Conservation (phyloP, 2,797 vertebrate species). For the Rhynchonycteris naso region DNA sequence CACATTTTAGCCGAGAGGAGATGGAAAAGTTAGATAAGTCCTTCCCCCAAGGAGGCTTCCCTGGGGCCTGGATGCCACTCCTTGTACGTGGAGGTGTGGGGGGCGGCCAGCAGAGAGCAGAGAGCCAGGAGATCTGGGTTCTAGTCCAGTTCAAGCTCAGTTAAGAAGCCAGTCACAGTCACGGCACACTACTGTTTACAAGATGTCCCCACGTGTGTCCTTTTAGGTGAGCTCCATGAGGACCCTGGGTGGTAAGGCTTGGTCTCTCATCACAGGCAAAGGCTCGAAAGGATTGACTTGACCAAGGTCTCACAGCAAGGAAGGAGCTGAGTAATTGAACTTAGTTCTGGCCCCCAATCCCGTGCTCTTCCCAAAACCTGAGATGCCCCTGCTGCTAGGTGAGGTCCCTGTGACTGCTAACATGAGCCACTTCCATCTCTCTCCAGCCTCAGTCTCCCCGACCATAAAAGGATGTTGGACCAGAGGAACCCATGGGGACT, state of each 20-base stretch:
- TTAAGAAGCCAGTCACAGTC: accelerated
- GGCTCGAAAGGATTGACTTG: background rate
- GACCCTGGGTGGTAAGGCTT: too few relatives aligned
- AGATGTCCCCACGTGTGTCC: accelerated
- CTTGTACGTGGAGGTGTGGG: accelerated
- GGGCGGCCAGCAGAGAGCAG: background rate
- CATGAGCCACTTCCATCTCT: too few relatives aligned
- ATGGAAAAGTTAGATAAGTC: background rate
- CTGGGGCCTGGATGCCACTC: background rate
- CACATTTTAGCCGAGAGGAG: background rate
- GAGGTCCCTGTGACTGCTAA: background rate
- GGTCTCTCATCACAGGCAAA: background rate
- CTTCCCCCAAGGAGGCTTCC: too few relatives aligned
- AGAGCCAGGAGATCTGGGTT: background rate
- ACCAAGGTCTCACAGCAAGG: background rate
- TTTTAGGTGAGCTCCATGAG: background rate
- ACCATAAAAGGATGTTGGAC: background rate
- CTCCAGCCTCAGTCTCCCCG: background rate
- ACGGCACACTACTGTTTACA: background rate
- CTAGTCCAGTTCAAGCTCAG: background rate
- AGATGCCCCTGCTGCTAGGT: accelerated
- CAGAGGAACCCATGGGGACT: background rate
- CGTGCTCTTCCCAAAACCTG: background rate
- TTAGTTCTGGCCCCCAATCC: background rate
- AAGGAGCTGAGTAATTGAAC: background rate